Evolutionary conservation across 2,797 vertebrate species (phyloP), one percentile per base, ranked within the genome.

Genomic region (Cuculus canorus): DNA sequence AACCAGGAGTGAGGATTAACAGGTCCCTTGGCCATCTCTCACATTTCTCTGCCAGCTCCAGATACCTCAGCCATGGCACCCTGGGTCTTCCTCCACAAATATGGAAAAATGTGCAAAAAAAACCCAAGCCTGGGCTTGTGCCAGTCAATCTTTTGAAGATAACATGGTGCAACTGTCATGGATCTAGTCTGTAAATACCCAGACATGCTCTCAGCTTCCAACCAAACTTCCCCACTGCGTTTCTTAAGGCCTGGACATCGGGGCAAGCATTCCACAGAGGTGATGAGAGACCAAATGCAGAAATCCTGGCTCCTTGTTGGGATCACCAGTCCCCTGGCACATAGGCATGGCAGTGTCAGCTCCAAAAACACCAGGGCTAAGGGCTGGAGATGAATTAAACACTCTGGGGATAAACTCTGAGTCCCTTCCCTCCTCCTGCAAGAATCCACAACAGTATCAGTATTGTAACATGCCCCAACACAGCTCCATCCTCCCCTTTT

Each of bases 51-150:
- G 17, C 54, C 64, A 48, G 65, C 53, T 60, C 50, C 68, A 75
- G 25, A 15, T 0, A 2, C 13, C 61, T 81, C 50, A 39, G 30
- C 24, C 2, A 0, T 0, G 2, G 39, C 61, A 33, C 33, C 56
- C 72, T 4, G 5, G 22, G 27, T 78, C 41, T 78, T 82, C 53
- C 73, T 86, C 63, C 3, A 3, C 50, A 75, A 91, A 82, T 27
- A 84, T 50, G 28, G 57, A 78, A 82, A 88, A 92, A 81, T 10
- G 27, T 16, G 19, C 53, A 37, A 94, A 92, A 92, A 88, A 23
- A 0, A 5, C 7, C 17, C 2, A 1, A 79, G 45, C 32, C 33
- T 22, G 9, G 25, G 35, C 28, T 93, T 3, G 4, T 28, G 48
- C 22, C 45, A 68, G 25, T 52, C 45, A 84, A 37, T 86, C 73